Percentiles rank a stretch among this genome's conserved stretches.
phyloP scores from a whole-genome alignment of 2,888 invertebrate species.

The Coenonympha glycerion region DNA sequence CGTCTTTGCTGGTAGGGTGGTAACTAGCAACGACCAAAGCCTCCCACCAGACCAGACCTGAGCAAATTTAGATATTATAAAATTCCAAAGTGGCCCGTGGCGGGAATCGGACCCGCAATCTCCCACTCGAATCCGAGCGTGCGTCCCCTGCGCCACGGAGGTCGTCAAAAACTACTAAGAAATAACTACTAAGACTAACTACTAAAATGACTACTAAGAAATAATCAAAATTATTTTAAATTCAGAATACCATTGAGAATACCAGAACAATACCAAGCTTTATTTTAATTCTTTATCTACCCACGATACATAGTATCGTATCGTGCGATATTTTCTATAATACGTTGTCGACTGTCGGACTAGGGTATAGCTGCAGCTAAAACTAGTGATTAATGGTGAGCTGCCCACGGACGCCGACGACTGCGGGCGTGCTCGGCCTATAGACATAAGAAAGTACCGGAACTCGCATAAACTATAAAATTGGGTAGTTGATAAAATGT shows the following conservation, averaged over 20 bases:
- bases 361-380: slow-evolving; percentile 60
- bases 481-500: too few species aligned
- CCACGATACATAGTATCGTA: slow-evolving; percentile 18
- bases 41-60: too few species aligned
- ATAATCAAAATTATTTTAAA: background rate
- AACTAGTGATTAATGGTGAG: slow-evolving; percentile 68
- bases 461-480: background rate
- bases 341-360: slow-evolving; percentile 7
- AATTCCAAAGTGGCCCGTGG: too few species aligned
- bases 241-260: background rate
- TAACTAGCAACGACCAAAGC: too few species aligned
- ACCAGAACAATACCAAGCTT: background rate
- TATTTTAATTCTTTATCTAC: slow-evolving; percentile 9
- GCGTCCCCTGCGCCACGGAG: too few species aligned
- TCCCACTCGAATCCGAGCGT: too few species aligned
- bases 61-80: too few species aligned
- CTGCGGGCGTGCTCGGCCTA: slow-evolving; percentile 43
- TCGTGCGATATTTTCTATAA: slow-evolving; percentile 17
- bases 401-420: slow-evolving; percentile 60
- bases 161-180: too few species aligned
- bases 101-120: too few species aligned
- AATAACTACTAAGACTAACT: too few species aligned
- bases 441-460: slow-evolving; percentile 22
- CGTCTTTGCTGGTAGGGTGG: too few species aligned
- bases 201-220: too few species aligned